phyloP scores from a whole-genome alignment of 2,888 invertebrate genomes.

The Callinectes sapidus region DNA sequence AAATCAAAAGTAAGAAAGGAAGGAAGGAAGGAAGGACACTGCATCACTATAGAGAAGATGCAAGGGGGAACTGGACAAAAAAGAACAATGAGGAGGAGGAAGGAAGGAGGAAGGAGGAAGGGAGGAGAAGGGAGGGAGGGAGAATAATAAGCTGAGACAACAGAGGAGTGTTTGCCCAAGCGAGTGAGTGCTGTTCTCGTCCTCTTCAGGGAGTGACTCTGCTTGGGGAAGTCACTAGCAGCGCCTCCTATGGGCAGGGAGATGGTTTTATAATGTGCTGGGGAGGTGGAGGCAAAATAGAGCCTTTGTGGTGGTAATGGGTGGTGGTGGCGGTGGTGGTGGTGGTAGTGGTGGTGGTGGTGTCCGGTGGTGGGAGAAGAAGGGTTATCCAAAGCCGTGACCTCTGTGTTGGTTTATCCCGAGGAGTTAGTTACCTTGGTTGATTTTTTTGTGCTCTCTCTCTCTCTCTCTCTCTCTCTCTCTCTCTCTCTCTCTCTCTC shows the following conservation, averaged over 20 bases:
- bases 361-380: background rate
- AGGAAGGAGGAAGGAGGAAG: background rate
- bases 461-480: slow-evolving; percentile 27
- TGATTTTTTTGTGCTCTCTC: background rate
- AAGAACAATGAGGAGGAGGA: background rate
- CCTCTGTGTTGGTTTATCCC: background rate
- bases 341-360: background rate
- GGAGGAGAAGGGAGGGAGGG: background rate
- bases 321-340: background rate
- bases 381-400: background rate
- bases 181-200: slow-evolving; percentile 29
- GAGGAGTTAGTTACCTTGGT: background rate
- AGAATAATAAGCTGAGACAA: slow-evolving; percentile 37
- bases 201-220: slow-evolving; percentile 16
- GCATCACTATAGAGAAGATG: background rate
- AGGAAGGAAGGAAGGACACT: background rate
- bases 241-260: slow-evolving; percentile 21
- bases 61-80: background rate
- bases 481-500: slow-evolving; percentile 30
- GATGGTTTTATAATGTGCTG: slow-evolving; percentile 42
- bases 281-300: slow-evolving; percentile 24
- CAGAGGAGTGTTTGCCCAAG: slow-evolving; percentile 2
- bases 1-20: too few relatives aligned
- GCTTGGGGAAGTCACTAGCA: slow-evolving; percentile 30
- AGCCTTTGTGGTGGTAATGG: slow-evolving; percentile 14